Conservation (phyloP, 1,140 invertebrate species). For the Drosophila nigrodunni region DNA sequence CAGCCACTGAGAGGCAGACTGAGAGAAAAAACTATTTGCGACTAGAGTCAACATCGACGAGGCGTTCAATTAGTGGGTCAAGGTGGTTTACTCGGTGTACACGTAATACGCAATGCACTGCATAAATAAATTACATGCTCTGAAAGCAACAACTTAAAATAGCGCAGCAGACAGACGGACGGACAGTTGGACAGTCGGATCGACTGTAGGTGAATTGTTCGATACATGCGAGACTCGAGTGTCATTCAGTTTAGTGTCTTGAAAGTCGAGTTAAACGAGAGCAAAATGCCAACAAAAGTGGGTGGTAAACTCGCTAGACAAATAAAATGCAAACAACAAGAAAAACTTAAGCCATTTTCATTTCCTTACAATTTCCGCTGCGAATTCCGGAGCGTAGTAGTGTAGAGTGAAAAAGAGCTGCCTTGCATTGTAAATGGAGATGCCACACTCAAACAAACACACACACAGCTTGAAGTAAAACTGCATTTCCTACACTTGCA, state of each 20-base stretch:
- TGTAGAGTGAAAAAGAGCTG: background rate
- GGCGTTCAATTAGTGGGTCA: conserved; percentile 79
- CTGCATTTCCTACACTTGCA: background rate
- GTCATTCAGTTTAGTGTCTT: background rate
- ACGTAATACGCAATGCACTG: conserved; percentile 50
- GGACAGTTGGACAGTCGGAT: background rate
- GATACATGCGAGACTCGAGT: conserved; percentile 8
- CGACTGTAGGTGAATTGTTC: conserved; percentile 9
- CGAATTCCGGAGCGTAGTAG: conserved; percentile 36
- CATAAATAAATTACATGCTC: conserved; percentile 53
- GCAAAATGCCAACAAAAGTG: conserved; percentile 16
- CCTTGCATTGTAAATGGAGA: background rate
- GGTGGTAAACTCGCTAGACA: background rate
- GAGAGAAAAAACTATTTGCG: conserved; percentile 40
- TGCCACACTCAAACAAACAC: background rate
- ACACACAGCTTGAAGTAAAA: background rate
- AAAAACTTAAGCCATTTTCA: conserved; percentile 70
- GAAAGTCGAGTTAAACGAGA: conserved; percentile 28
- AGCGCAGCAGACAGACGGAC: conserved; percentile 19
- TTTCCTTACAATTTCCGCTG: conserved; percentile 77
- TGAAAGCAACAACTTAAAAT: conserved; percentile 56
- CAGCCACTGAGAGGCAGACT: conserved; percentile 6
- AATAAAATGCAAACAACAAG: background rate
- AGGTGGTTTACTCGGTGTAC: conserved; percentile 73
- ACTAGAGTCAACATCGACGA: conserved; percentile 32